A percentile compares a stretch with the other conserved stretches of the same genome.
phyloP scores from a whole-genome alignment of 2,888 invertebrate genomes.

The Callyntrura guangdongensis region DNA sequence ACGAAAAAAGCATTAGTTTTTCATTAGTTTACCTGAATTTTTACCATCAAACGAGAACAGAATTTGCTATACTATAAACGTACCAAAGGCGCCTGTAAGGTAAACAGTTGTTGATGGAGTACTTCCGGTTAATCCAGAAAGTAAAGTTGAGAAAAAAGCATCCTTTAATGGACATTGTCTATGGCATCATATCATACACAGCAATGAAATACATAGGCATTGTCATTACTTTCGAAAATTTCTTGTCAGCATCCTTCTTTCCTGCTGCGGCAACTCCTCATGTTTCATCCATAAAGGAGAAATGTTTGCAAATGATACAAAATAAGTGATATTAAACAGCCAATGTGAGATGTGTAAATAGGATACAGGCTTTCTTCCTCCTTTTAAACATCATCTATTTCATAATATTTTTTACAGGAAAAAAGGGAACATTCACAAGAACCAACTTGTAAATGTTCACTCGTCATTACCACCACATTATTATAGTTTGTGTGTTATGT shows the following conservation, averaged over 20 bases:
- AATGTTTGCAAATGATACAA: background rate
- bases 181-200: background rate
- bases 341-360: too few species aligned
- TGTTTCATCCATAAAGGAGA: background rate
- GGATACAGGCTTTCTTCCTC: constrained; percentile 15
- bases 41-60: constrained; percentile 17
- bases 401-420: constrained; percentile 9
- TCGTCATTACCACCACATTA: background rate
- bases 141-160: constrained; percentile 11
- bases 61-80: background rate
- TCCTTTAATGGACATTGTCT: background rate
- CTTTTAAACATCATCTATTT: background rate
- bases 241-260: background rate
- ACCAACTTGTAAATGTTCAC: background rate
- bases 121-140: constrained; percentile 70
- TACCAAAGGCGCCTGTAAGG: constrained; percentile 22
- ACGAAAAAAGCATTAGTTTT: background rate
- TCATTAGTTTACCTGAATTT: constrained; percentile 11
- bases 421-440: constrained; percentile 1
- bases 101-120: constrained; percentile 54
- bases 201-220: background rate
- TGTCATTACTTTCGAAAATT: background rate
- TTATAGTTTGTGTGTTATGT: background rate
- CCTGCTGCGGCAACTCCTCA: background rate
- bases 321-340: too few species aligned